These are phyloP conservation scores for Steromphala cineraria DNA, from an alignment of 2,888 invertebrate species.

Conservation along the genomic window DNA sequence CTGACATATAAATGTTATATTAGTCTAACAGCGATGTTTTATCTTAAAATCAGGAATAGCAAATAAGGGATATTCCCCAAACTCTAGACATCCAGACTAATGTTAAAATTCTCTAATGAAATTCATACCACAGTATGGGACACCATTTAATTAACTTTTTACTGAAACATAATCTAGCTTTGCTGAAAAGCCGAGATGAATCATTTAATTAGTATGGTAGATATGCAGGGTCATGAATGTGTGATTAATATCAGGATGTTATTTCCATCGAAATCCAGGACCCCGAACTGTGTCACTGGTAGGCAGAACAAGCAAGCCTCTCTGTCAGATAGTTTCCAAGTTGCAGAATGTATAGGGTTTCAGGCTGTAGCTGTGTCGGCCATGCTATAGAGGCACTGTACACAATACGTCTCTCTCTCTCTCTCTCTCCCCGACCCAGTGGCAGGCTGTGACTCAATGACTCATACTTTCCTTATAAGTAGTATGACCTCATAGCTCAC, in stretches of 20 bases:
- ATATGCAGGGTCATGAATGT: neutral
- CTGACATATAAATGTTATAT: too few relatives aligned
- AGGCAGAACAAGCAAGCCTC: neutral
- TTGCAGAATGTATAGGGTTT: neutral
- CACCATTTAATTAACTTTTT: too few relatives aligned
- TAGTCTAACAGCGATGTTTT: too few relatives aligned
- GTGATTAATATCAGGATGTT: constrained; percentile 10
- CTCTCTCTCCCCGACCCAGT: neutral
- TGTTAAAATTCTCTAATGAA: too few relatives aligned
- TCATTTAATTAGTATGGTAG: neutral
- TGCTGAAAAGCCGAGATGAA: neutral
- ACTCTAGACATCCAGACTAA: too few relatives aligned
- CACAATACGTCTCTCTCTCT: neutral
- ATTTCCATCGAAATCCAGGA: neutral
- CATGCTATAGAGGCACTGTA: neutral
- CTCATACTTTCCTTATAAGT: neutral
- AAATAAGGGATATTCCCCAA: too few relatives aligned
- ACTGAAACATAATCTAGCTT: too few relatives aligned
- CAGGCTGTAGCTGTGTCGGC: neutral
- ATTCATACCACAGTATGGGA: too few relatives aligned
- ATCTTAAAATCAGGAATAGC: too few relatives aligned
- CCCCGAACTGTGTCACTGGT: neutral
- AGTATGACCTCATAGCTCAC: neutral
- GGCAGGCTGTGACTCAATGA: neutral
- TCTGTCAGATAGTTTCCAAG: neutral